A percentile compares a stretch with the other conserved stretches of the same genome.
Evolutionary conservation across 2,888 invertebrate species (phyloP).

Genomic region (Pyrgus malvae): DNA sequence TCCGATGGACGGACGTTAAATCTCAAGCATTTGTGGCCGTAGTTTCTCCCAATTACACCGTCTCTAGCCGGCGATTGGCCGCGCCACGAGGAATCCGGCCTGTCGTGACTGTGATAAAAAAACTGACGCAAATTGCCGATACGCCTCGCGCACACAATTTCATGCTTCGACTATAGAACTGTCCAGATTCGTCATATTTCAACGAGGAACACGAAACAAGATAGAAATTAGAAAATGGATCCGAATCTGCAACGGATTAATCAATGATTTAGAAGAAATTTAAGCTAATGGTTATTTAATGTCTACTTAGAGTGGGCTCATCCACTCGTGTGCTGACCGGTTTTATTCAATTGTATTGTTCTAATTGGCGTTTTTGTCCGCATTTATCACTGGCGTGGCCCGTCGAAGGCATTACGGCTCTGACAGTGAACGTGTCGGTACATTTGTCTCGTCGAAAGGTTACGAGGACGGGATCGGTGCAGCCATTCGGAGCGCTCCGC

Average conservation of each 20-base stretch:
- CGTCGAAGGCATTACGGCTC: slow-evolving; percentile 45
- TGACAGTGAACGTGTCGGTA: slow-evolving; percentile 51
- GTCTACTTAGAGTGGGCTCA: slow-evolving; percentile 48
- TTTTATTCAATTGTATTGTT: slow-evolving; percentile 57
- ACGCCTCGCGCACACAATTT: slow-evolving; percentile 81
- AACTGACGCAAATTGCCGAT: slow-evolving; percentile 81
- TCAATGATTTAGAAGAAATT: slow-evolving; percentile 43
- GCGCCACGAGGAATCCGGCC: slow-evolving; percentile 71
- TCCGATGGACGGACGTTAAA: slow-evolving; percentile 56
- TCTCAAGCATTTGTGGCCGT: slow-evolving; percentile 72
- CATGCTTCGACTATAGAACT: slow-evolving; percentile 73
- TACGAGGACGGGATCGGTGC: slow-evolving; percentile 36
- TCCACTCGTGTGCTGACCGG: slow-evolving; percentile 38
- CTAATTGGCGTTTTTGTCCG: slow-evolving; percentile 58
- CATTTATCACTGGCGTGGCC: slow-evolving; percentile 46
- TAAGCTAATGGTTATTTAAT: slow-evolving; percentile 59
- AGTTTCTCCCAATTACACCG: slow-evolving; percentile 80
- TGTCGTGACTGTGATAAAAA: slow-evolving; percentile 80
- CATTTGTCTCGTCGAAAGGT: slow-evolving; percentile 53
- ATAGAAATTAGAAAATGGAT: slow-evolving; percentile 39
- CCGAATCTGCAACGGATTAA: slow-evolving; percentile 54
- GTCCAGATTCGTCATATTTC: slow-evolving; percentile 75
- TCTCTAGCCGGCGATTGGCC: slow-evolving; percentile 75
- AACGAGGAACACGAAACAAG: slow-evolving; percentile 49
- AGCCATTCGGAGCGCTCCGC: slow-evolving; percentile 30